Conservation (phyloP, 2,113 vertebrate species). For the Spermophilus dauricus region DNA sequence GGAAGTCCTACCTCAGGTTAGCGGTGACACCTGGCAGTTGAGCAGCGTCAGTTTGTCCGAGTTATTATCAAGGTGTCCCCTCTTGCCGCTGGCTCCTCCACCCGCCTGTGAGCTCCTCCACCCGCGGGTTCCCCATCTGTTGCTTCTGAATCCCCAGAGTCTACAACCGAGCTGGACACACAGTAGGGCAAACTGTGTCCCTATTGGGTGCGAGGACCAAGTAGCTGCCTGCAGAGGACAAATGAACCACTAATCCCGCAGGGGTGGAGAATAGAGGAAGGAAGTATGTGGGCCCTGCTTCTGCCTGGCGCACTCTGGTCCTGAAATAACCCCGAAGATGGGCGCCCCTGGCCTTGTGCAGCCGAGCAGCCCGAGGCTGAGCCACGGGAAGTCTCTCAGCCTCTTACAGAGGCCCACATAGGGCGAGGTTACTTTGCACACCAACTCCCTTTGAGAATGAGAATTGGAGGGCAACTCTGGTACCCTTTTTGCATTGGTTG, state of each 20-base stretch:
- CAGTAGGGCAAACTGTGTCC: accelerated
- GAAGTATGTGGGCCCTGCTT: too few species aligned
- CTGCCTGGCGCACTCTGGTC: too few species aligned
- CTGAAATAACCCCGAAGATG: not conserved
- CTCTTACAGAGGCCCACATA: accelerated
- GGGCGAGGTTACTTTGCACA: accelerated
- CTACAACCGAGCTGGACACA: not conserved
- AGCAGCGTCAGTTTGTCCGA: too few species aligned
- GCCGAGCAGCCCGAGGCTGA: not conserved
- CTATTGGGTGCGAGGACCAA: not conserved
- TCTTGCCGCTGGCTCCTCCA: accelerated
- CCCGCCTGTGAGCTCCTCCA: not conserved
- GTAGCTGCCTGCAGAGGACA: not conserved
- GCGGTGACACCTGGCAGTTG: accelerated
- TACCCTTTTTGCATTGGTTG: not conserved
- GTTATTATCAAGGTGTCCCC: accelerated
- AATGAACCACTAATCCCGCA: accelerated
- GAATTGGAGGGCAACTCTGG: accelerated
- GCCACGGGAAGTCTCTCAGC: not conserved
- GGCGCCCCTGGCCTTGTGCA: accelerated
- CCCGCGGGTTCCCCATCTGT: too few species aligned
- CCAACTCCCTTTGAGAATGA: not conserved
- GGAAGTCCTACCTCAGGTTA: accelerated
- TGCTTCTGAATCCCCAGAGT: not conserved
- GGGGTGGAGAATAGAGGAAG: not conserved